Conservation (phyloP, 2,113 vertebrate genomes). For the Hipposideros armiger region DNA sequence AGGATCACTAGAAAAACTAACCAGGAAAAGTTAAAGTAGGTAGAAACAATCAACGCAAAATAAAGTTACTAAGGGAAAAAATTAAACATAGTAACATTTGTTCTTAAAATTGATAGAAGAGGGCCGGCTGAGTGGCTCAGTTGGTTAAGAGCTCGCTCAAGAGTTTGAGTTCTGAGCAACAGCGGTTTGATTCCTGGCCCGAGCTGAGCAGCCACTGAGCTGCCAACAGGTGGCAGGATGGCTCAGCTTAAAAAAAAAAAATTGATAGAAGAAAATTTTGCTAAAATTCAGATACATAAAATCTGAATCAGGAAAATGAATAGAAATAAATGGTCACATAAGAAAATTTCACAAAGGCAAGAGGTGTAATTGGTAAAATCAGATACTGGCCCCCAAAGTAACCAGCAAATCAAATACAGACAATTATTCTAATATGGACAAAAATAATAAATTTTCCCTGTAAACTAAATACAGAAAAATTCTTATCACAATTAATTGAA, state of each 20-base stretch:
- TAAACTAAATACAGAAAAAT: background rate
- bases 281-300: conserved; percentile 38
- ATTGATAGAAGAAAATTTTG: background rate
- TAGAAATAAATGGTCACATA: conserved; percentile 6
- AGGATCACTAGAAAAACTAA: conserved; percentile 43
- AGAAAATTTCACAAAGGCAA: conserved; percentile 21
- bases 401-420: background rate
- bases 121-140: too few relatives aligned
- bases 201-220: too few relatives aligned
- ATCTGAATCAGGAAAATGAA: conserved; percentile 4
- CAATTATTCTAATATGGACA: conserved; percentile 12
- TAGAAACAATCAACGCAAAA: conserved; percentile 30
- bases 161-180: too few relatives aligned
- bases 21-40: background rate
- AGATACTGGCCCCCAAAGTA: background rate
- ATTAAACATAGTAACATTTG: background rate
- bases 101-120: background rate
- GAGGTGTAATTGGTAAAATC: background rate
- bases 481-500: conserved; percentile 11
- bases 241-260: too few relatives aligned
- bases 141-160: too few relatives aligned
- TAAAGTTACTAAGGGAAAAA: conserved; percentile 60
- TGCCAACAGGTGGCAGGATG: too few relatives aligned
- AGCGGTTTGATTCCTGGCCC: too few relatives aligned
- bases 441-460: background rate